Percentiles rank a stretch among this genome's conserved stretches.
Conservation (phyloP, 2,888 invertebrate genomes). For the Drosophila dives region DNA sequence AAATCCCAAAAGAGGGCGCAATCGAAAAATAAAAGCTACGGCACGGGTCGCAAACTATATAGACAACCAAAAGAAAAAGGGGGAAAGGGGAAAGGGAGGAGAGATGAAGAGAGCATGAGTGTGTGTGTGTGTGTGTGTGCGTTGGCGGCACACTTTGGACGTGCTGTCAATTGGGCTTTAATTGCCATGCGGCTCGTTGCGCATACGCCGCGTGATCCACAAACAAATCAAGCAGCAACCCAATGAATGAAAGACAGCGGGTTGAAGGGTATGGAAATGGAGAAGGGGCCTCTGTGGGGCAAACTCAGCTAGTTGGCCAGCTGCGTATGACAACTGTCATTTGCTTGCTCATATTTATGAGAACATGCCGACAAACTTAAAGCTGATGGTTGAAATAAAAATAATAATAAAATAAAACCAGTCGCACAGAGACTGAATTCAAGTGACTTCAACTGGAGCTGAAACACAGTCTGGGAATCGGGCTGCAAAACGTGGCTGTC, state of each 20-base stretch:
- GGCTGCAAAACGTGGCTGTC: constrained; percentile 17
- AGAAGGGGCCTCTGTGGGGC: background rate
- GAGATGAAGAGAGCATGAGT: constrained; percentile 1
- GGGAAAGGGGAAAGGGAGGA: background rate
- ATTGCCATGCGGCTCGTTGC: constrained; percentile 52
- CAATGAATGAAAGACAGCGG: constrained; percentile 3
- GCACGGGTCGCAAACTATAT: constrained; percentile 39
- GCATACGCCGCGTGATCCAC: constrained; percentile 56
- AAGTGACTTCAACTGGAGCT: constrained; percentile 17
- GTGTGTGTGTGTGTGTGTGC: constrained; percentile 18
- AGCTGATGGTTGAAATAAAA: constrained; percentile 5
- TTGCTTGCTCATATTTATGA: constrained; percentile 45
- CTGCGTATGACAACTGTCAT: constrained; percentile 50
- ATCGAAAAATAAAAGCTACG: constrained; percentile 46
- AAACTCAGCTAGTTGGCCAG: constrained; percentile 17
- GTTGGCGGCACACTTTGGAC: constrained; percentile 78
- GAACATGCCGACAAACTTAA: constrained; percentile 41
- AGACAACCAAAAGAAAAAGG: background rate
- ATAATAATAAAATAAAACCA: background rate
- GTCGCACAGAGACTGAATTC: background rate
- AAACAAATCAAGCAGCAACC: constrained; percentile 27
- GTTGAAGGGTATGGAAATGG: background rate
- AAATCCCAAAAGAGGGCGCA: constrained; percentile 37
- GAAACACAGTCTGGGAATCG: constrained; percentile 6
- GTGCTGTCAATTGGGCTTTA: constrained; percentile 69